Conservation (phyloP, 2,888 invertebrate genomes). For the Nephrotoma flavescens region DNA sequence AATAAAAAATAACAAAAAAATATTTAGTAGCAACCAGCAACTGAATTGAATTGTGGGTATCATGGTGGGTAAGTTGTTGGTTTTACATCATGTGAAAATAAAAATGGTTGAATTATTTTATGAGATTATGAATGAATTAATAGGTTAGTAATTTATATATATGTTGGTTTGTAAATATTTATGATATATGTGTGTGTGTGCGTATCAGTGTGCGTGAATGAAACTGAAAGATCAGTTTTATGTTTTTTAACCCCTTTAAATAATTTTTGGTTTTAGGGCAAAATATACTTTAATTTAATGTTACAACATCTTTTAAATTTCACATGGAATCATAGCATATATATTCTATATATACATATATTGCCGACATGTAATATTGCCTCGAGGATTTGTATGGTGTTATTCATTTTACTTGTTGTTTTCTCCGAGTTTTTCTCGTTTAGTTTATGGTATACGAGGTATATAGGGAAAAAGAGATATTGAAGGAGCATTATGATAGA, state of each 20-base stretch:
- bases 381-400: not conserved
- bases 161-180: too few relatives aligned
- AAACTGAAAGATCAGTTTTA: not conserved
- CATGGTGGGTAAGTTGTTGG: not conserved
- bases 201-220: not conserved
- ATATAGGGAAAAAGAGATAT: not conserved
- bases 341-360: not conserved
- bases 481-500: not conserved
- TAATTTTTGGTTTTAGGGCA: not conserved
- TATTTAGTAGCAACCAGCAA: not conserved
- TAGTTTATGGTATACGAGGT: not conserved
- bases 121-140: not conserved
- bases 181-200: not conserved
- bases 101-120: not conserved
- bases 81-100: not conserved
- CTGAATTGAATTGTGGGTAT: not conserved
- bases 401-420: not conserved
- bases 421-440: not conserved
- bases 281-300: not conserved
- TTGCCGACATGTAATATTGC: not conserved
- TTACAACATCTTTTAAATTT: not conserved
- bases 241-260: not conserved
- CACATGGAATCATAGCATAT: not conserved
- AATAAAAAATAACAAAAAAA: not conserved
- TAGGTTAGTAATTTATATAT: not conserved